Conservation (phyloP, 1,140 invertebrate species). For the Laupala kohalensis region DNA sequence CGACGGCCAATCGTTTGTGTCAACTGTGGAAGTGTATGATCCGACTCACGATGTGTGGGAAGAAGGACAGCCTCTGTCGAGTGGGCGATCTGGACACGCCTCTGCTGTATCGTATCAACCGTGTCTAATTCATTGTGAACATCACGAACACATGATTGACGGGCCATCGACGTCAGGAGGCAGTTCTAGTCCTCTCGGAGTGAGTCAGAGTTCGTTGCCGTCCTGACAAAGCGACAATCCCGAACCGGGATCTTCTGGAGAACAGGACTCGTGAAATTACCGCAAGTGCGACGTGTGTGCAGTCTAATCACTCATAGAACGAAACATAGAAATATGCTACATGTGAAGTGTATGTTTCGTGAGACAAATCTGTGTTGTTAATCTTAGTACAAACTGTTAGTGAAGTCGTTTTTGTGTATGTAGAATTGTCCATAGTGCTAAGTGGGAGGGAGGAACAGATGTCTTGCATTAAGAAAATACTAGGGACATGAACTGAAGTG, state of each 20-base stretch:
- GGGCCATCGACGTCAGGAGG: neutral
- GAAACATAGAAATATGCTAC: no score
- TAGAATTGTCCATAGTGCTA: no score
- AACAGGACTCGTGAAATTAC: no score
- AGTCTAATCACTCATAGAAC: no score
- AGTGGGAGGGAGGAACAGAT: no score
- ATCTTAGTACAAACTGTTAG: no score
- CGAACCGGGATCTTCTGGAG: neutral
- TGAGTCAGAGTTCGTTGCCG: neutral
- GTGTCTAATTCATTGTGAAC: conserved; percentile 11
- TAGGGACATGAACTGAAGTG: no score
- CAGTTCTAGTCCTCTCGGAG: neutral
- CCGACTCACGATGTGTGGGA: conserved; percentile 61
- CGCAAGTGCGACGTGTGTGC: no score
- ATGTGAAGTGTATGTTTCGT: no score
- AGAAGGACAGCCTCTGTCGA: conserved; percentile 61
- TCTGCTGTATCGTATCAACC: conserved; percentile 46
- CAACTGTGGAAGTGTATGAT: conserved; percentile 77
- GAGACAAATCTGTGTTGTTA: no score
- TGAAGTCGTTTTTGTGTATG: no score
- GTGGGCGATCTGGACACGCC: conserved; percentile 76
- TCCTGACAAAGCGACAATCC: neutral
- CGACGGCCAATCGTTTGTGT: conserved; percentile 66
- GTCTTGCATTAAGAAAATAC: no score
- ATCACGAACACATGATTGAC: conserved; percentile 9